Evolutionary conservation across 64 coral and sea anemone genomes (phyloP).

Genomic region (Montipora sp.): DNA sequence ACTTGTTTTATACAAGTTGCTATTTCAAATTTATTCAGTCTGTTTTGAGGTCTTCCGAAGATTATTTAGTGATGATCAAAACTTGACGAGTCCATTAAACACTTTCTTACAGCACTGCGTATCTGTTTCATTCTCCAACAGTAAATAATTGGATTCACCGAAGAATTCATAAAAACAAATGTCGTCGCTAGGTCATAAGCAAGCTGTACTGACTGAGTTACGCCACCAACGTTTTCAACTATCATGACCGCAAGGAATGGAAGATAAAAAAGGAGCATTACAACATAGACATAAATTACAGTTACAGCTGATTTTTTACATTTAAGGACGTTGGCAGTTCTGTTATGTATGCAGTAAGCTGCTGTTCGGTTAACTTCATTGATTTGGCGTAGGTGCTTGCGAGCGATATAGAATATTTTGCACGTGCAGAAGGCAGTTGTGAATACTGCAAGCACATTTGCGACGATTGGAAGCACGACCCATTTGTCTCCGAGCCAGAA

Average conservation of each 20-base stretch:
- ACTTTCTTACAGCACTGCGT: conserved; percentile 8
- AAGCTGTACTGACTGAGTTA: not conserved
- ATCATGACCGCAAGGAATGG: conserved; percentile 29
- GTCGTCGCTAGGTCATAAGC: conserved; percentile 40
- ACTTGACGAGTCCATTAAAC: not conserved
- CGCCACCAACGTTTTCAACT: conserved; percentile 30
- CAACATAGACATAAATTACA: not conserved
- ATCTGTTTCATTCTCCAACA: conserved; percentile 44
- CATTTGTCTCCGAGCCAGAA: not conserved
- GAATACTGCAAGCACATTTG: not conserved
- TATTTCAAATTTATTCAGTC: too few relatives aligned
- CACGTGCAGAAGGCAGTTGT: not conserved
- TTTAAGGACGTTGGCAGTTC: not conserved
- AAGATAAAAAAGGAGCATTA: conserved; percentile 40
- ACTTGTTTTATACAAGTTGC: too few relatives aligned
- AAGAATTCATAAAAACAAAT: conserved; percentile 51
- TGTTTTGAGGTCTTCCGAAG: too few relatives aligned
- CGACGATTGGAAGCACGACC: not conserved
- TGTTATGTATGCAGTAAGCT: not conserved
- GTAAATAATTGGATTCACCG: conserved; percentile 59
- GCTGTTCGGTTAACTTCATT: not conserved
- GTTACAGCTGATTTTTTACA: conserved; percentile 27
- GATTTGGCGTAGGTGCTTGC: conserved; percentile 52
- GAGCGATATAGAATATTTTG: conserved; percentile 21
- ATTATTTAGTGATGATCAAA: too few relatives aligned